A percentile compares a stretch with the other conserved stretches of the same genome.
Conservation (phyloP, 2,113 vertebrate genomes). For the Erinaceus europaeus region DNA sequence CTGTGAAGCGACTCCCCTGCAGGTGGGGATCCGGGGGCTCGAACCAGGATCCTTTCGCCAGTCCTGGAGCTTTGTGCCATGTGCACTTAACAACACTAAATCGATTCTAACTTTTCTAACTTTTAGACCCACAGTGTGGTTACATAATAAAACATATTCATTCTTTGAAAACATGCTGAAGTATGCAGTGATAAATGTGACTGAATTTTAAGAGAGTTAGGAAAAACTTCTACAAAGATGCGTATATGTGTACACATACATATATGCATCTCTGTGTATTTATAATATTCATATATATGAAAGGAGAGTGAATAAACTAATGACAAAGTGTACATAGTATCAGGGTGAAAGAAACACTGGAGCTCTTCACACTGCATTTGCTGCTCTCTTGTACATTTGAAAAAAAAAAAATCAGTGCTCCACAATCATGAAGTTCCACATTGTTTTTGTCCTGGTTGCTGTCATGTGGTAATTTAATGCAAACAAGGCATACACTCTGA, state of each 20-base stretch:
- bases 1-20: too few relatives aligned
- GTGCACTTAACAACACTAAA: too few relatives aligned
- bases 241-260: accelerated
- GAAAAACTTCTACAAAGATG: background rate
- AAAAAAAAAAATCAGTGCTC: too few relatives aligned
- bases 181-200: background rate
- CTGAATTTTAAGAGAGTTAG: background rate
- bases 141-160: background rate
- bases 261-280: too few relatives aligned
- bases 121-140: background rate
- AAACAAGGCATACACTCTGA: too few relatives aligned
- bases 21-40: too few relatives aligned
- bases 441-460: too few relatives aligned
- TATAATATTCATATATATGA: background rate
- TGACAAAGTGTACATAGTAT: background rate
- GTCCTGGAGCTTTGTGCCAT: too few relatives aligned
- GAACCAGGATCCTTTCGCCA: too few relatives aligned
- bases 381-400: background rate
- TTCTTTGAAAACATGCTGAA: slow-evolving; percentile 29
- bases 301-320: background rate
- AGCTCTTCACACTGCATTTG: background rate
- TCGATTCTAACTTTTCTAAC: background rate
- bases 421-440: too few relatives aligned
- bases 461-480: too few relatives aligned
- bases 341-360: background rate